Evolutionary conservation across 1,140 invertebrate genomes (phyloP), one percentile per base, ranked within the genome.

Genomic region (Chymomyza costata): DNA sequence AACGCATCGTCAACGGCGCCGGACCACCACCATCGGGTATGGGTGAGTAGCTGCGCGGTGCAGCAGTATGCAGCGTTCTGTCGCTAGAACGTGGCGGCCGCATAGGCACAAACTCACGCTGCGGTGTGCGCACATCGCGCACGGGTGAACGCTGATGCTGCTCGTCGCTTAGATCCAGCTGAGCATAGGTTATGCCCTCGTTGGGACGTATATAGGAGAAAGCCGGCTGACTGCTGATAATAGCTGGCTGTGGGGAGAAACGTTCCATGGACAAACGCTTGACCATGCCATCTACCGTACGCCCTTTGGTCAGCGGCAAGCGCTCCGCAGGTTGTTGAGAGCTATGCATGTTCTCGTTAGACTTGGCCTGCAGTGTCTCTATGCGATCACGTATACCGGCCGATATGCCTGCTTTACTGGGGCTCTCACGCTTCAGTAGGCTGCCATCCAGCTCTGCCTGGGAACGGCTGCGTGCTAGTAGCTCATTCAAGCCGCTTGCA

Each of bases 101-200:
- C 0, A 71, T 21, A 0, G 68, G 68, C 0, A 62, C 34, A 3
- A 54, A 65, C 15, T 83, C 80, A 3, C 78, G 51, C 1, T 64
- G 55, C 2, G 80, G 80, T 5, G 76, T 62, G 13, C 70, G 76
- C 19, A 67, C 54, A 41, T 82, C 78, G 1, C 69, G 41, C 8
- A 46, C 18, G 15, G 44, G 21, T 0, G 59, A 15, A 2, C 53
- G 64, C 13, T 51, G 43, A 7, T 47, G 53, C 32, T 73, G 67
- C 3, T 84, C 82, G 18, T 54, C 44, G 21, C 67, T 65, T 25
- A 71, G 48, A 32, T 93, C 91, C 8, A 93, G 91, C 84, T 93
- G 91, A 10, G 92, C 92, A 81, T 93, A 93, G 38, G 93, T 92
- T 10, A 93, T 90, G 14, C 81, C 87, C 78, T 85, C 84, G 15